Evolutionary conservation across 2,888 invertebrate species (phyloP).

Genomic region (Tetranychus piercei): DNA sequence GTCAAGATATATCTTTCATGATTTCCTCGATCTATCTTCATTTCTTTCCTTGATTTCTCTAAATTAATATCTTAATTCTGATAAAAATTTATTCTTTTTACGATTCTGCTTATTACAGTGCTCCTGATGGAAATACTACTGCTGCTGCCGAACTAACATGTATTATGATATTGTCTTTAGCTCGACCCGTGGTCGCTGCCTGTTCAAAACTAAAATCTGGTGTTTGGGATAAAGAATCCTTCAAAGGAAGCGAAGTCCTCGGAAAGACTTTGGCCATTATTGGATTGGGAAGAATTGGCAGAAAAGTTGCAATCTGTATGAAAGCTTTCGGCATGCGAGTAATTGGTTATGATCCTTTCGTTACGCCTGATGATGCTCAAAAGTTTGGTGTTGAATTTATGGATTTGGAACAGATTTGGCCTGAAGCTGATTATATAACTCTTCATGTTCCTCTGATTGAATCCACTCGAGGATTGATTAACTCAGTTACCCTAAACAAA

Average conservation of each 20-base stretch:
- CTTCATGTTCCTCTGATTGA: constrained; percentile 89
- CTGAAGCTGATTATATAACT: constrained; percentile 80
- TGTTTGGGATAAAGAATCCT: constrained; percentile 78
- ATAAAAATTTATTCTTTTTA: not conserved
- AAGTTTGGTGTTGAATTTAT: constrained; percentile 59
- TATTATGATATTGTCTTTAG: constrained; percentile 56
- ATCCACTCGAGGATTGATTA: constrained; percentile 72
- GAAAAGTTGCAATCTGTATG: constrained; percentile 85
- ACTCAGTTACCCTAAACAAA: constrained; percentile 47
- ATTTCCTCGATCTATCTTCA: too few species aligned
- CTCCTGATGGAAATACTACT: constrained; percentile 87
- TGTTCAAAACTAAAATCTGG: constrained; percentile 66
- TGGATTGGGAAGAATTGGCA: constrained; percentile 83
- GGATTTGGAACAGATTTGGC: constrained; percentile 72
- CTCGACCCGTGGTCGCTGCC: constrained; percentile 55
- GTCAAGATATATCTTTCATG: too few species aligned
- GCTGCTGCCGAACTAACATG: constrained; percentile 95
- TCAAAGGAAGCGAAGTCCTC: constrained; percentile 61
- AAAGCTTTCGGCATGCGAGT: constrained; percentile 88
- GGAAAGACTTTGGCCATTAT: constrained; percentile 83
- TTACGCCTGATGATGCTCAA: constrained; percentile 54
- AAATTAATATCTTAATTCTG: too few species aligned
- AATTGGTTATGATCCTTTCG: constrained; percentile 87
- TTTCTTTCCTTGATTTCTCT: too few species aligned
- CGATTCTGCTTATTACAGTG: constrained; percentile 40